A percentile compares a stretch with the other conserved stretches of the same genome.
These are phyloP conservation scores for Pantherophis vulpinus DNA, from an alignment of 2,797 vertebrate genomes.

Conservation along the genomic window DNA sequence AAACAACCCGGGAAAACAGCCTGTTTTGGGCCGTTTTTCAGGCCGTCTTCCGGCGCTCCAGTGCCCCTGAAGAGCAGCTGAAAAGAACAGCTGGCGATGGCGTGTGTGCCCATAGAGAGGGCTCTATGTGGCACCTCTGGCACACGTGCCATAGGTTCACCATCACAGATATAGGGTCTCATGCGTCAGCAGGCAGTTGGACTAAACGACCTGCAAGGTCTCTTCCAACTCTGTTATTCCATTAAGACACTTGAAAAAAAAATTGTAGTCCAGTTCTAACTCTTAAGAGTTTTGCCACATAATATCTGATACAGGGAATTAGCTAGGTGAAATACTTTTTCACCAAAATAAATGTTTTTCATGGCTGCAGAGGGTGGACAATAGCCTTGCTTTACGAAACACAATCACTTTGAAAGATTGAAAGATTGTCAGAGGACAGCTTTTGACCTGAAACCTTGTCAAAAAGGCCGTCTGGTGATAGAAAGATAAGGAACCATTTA, in stretches of 20 bases:
- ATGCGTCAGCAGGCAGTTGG: neutral
- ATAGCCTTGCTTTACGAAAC: neutral
- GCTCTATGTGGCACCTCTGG: too few species aligned
- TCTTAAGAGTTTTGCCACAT: neutral
- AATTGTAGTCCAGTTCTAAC: neutral
- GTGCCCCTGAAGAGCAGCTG: too few species aligned
- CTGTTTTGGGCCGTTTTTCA: too few species aligned
- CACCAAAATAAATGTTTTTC: neutral
- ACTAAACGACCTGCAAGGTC: neutral
- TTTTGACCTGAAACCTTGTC: neutral
- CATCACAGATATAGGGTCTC: too few species aligned
- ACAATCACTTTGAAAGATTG: neutral
- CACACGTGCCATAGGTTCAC: too few species aligned
- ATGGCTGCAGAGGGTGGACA: neutral
- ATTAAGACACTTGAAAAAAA: neutral
- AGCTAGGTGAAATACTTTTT: neutral
- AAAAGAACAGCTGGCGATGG: too few species aligned
- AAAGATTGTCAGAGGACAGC: neutral
- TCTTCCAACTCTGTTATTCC: neutral
- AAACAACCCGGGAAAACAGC: too few species aligned
- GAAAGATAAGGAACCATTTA: neutral
- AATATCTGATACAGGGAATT: neutral
- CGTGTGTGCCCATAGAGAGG: accelerated
- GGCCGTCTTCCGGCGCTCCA: too few species aligned
- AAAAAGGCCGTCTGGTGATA: neutral